A percentile compares a stretch with the other conserved stretches of the same genome.
Conservation (phyloP, 1,140 invertebrate species). For the Anoplophora glabripennis region DNA sequence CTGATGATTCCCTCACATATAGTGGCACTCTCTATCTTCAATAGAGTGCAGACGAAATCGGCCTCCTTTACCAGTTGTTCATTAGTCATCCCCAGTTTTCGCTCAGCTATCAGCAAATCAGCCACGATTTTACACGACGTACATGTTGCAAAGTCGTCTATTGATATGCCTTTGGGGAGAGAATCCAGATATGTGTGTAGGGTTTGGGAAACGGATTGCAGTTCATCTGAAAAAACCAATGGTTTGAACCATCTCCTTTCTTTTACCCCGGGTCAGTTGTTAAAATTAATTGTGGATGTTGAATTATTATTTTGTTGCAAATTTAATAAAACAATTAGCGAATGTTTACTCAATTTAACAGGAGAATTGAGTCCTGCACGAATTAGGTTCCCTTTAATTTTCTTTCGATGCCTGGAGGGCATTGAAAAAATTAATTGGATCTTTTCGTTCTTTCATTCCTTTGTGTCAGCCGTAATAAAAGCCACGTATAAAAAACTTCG, state of each 20-base stretch:
- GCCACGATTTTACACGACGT: constrained; percentile 11
- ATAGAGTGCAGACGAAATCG: not conserved
- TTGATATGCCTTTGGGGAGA: too few species aligned
- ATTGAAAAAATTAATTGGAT: constrained; percentile 68
- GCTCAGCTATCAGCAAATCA: constrained; percentile 11
- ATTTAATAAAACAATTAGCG: too few species aligned
- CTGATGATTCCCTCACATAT: constrained; percentile 19
- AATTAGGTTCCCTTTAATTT: constrained; percentile 52
- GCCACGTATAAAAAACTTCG: too few species aligned
- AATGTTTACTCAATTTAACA: too few species aligned
- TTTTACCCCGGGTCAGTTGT: too few species aligned
- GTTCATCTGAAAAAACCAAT: too few species aligned
- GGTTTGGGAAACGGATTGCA: too few species aligned
- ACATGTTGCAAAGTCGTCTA: constrained; percentile 15
- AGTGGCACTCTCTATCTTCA: constrained; percentile 15
- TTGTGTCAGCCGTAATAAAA: constrained; percentile 59
- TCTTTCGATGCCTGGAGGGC: constrained; percentile 53
- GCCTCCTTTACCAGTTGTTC: constrained; percentile 6
- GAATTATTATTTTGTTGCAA: too few species aligned
- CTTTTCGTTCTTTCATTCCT: constrained; percentile 63
- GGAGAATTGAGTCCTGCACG: not conserved
- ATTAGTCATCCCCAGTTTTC: constrained; percentile 11
- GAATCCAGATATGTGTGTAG: too few species aligned
- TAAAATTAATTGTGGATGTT: too few species aligned
- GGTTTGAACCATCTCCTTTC: too few species aligned